Percentiles rank a stretch among this genome's conserved stretches.
These are phyloP conservation scores for Mungos mungo DNA, from an alignment of 2,113 vertebrate species.

Conservation along the genomic window DNA sequence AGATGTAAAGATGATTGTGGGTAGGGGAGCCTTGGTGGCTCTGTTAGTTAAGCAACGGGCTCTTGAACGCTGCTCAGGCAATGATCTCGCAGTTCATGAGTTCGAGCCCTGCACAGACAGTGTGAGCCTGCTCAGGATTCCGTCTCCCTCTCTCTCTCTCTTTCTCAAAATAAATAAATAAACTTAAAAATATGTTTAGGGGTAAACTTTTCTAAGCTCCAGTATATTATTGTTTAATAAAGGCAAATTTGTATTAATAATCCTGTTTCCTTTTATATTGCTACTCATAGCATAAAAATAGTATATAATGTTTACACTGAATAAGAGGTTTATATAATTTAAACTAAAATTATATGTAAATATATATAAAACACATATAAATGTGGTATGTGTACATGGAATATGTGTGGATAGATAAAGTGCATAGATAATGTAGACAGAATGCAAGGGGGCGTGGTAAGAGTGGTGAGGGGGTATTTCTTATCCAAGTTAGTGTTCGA, in stretches of 20 bases:
- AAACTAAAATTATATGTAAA: background rate
- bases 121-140: too few relatives aligned
- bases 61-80: too few relatives aligned
- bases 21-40: too few relatives aligned
- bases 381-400: background rate
- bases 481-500: background rate
- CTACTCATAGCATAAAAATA: background rate
- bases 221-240: background rate
- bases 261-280: background rate
- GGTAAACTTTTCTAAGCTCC: background rate
- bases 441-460: background rate
- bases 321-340: background rate
- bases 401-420: background rate
- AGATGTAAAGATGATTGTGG: background rate
- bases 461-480: background rate
- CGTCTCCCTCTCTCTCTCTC: too few relatives aligned
- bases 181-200: too few relatives aligned
- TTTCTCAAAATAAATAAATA: too few relatives aligned
- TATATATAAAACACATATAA: background rate
- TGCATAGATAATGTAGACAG: background rate
- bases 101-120: too few relatives aligned
- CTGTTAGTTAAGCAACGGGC: too few relatives aligned
- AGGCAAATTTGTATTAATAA: background rate
- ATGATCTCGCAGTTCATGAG: too few relatives aligned
- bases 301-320: background rate